Evolutionary conservation across 2,113 vertebrate species (phyloP), one percentile per base, ranked within the genome.

Genomic region (Prunella fulvescens): DNA sequence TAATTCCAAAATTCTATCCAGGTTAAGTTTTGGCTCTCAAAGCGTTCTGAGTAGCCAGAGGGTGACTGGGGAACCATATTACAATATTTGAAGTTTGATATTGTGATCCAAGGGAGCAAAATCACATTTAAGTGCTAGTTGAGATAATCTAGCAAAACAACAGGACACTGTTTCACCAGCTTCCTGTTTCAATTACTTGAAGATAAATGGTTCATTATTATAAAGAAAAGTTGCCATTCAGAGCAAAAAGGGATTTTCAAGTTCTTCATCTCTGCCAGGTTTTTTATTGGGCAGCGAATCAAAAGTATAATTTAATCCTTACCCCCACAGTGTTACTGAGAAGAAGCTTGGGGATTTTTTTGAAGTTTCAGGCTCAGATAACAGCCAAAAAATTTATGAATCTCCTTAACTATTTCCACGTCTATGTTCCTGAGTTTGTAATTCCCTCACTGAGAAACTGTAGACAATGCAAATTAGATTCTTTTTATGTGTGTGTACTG

Each of bases 141-240:
- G 74, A 69, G 39, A 90, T 82, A 90, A 93, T 88, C 62, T 88
- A 79, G 37, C 58, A 86, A 88, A 93, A 90, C 25, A 95, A 79
- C 39, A 12, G 45, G 50, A 61, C 11, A 44, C 29, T 73, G 40
- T 86, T 95, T 92, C 58, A 86, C 31, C 45, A 57, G 40, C 23
- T 92, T 93, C 92, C 85, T 93, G 14, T 87, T 95, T 86, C 90
- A 86, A 57, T 90, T 91, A 88, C 74, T 74, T 66, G 58, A 80
- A 83, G 58, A 92, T 35, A 77, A 85, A 70, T 37, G 14, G 14
- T 88, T 90, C 53, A 47, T 86, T 96, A 83, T 92, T 80, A 35
- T 50, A 66, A 70, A 58, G 13, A 47, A 93, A 90, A 50, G 42
- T 26, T 72, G 47, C 44, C 66, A 72, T 45, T 67, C 13, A 28